Evolutionary conservation across 2,888 invertebrate genomes (phyloP).

Genomic region (Polyommatus iphigenia): DNA sequence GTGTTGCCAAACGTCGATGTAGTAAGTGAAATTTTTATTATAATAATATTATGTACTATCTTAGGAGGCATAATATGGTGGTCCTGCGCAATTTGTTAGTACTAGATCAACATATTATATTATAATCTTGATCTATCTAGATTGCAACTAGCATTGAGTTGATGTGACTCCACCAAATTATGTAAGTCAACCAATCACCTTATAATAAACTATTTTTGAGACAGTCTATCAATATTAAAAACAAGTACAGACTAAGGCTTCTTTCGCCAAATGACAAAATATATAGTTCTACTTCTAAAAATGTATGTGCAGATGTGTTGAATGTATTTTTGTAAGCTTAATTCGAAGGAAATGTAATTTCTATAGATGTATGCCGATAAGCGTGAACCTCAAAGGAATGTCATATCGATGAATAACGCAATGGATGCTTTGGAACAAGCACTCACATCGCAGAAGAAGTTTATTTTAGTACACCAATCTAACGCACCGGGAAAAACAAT

Average conservation of each 20-base stretch:
- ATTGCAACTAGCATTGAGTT: no score
- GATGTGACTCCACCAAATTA: no score
- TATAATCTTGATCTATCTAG: no score
- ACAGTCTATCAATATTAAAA: no score
- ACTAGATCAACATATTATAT: no score
- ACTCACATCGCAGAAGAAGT: not conserved
- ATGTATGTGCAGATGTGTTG: not conserved
- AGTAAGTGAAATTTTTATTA: not conserved
- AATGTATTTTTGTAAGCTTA: not conserved
- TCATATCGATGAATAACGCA: constrained; percentile 8
- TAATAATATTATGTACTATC: no score
- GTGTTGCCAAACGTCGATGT: not conserved
- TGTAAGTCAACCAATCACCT: no score
- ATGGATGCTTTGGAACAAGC: constrained; percentile 1
- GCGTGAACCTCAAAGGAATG: not conserved
- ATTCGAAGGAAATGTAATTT: not conserved
- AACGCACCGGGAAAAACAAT: not conserved
- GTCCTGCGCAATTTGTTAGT: no score
- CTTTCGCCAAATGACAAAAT: not conserved
- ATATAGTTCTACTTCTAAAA: not conserved
- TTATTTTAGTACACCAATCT: not conserved
- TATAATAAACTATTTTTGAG: no score
- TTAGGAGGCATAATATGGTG: no score
- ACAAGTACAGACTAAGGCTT: not conserved
- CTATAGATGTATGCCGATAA: not conserved